These are phyloP conservation scores for Trichogramma dendrolimi DNA, from an alignment of 2,888 invertebrate species.

Conservation along the genomic window DNA sequence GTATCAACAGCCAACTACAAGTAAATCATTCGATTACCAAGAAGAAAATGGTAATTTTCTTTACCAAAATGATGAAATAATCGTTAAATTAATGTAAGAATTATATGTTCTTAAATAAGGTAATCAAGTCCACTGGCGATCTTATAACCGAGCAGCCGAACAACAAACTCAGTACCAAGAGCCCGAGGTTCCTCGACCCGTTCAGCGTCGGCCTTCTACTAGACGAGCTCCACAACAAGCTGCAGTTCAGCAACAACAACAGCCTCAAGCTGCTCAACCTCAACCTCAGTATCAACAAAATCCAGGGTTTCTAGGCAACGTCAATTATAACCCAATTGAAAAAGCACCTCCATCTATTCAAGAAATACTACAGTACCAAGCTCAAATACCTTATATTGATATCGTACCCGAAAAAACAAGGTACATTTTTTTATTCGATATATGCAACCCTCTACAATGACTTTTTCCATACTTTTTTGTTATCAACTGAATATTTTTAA, in stretches of 20 bases:
- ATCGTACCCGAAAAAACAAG: slow-evolving; percentile 43
- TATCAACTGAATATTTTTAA: not conserved
- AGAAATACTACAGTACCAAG: slow-evolving; percentile 44
- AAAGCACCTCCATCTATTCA: slow-evolving; percentile 45
- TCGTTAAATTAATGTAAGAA: not conserved
- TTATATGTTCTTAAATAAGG: slow-evolving; percentile 33
- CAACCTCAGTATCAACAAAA: slow-evolving; percentile 28
- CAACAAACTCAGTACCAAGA: slow-evolving; percentile 8
- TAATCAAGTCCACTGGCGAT: slow-evolving; percentile 45
- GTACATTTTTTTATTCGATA: slow-evolving; percentile 8
- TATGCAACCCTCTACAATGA: not conserved
- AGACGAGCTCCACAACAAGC: slow-evolving; percentile 25
- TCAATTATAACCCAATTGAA: slow-evolving; percentile 39
- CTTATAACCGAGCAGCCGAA: slow-evolving; percentile 34
- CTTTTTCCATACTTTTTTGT: not conserved
- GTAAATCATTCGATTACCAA: slow-evolving; percentile 42
- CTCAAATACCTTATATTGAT: slow-evolving; percentile 47
- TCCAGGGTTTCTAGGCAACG: slow-evolving; percentile 26
- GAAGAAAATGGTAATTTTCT: slow-evolving; percentile 41
- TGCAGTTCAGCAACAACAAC: slow-evolving; percentile 19
- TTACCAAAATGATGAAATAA: not conserved
- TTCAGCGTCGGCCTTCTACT: slow-evolving; percentile 12
- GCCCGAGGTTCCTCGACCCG: slow-evolving; percentile 17
- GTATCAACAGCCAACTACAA: slow-evolving; percentile 22
- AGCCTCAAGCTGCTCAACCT: slow-evolving; percentile 21